Base-by-base conservation (phyloP, 2,113 vertebrate species). In the Vicugna pacos region DNA sequence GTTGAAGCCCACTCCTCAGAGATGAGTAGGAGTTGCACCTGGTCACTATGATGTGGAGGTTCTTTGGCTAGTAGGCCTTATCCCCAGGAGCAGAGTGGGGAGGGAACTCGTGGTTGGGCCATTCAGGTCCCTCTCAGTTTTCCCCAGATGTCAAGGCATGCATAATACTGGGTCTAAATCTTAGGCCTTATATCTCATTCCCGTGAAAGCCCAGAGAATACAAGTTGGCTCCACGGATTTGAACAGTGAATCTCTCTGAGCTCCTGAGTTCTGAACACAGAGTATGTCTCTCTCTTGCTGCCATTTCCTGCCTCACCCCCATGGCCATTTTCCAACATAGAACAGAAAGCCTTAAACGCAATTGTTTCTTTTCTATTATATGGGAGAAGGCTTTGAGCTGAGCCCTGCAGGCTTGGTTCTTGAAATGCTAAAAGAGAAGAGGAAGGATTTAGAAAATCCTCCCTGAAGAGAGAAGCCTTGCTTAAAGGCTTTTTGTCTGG, bases 371-470 rank as follows among this genome's bases (percentile, higher is more conserved):
- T 72, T 52, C 50, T 17, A 38, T 76, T 58, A 52, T 5, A 26
- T 20, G 20, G 17, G 22, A 89, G 79, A 75, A 46, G 79, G 1
- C 56, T 65, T 77, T 80, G 24, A 64, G 32, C 35, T 38, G 8
- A 86, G 26, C 83, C 48, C 65, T 87, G 28, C 32, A 79, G 58
- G 20, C 64, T 32, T 83, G 52, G 46, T 62, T 89, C 84, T 80
- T 72, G 20, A 93, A 88, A 93, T 32, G 1, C 62, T 85, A n/a
- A 70, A 77, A 93, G 67, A 46, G 28, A 87, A 89, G 13, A 80
- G 35, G 42, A 81, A 89, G 15, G 58, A 65, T 90, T 90, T 84
- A 94, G 52, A 70, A 94, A 96, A 87, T 82, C 64, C n/a, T 62
- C 42, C 92, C 69, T 11, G 4, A 83, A 79, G 69, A 56, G 5